A percentile compares a stretch with the other conserved stretches of the same genome.
phyloP scores from a whole-genome alignment of 2,797 vertebrate species.

The Poeciliopsis gracilis region DNA sequence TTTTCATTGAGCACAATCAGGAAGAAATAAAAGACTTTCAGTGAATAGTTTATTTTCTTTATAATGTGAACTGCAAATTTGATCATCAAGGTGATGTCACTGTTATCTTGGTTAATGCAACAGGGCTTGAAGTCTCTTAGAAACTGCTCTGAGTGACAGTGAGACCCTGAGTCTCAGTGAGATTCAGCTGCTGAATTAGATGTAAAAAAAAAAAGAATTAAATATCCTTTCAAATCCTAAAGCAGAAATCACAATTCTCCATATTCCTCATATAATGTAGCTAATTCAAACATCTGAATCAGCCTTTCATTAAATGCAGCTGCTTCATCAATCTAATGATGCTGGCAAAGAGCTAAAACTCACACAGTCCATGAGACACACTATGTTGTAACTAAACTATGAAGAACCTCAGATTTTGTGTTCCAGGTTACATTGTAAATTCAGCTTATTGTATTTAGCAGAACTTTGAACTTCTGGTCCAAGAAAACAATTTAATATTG shows the following conservation, averaged over 20 bases:
- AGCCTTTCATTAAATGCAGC: neutral
- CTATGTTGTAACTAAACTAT: neutral
- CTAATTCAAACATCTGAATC: neutral
- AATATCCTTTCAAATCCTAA: neutral
- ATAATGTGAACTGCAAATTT: neutral
- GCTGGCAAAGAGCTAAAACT: neutral
- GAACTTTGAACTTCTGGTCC: neutral
- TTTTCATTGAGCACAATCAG: conserved; percentile 50
- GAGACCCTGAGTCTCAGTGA: neutral
- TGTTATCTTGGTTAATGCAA: neutral
- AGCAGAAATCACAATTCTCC: neutral
- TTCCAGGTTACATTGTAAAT: neutral
- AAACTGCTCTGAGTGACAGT: neutral
- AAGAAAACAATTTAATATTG: neutral
- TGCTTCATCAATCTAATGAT: neutral
- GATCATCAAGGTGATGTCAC: neutral
- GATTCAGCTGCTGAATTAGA: neutral
- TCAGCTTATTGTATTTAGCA: neutral
- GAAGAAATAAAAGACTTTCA: conserved; percentile 64
- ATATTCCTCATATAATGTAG: neutral
- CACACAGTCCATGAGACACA: neutral
- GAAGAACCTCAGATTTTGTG: neutral
- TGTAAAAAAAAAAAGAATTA: neutral
- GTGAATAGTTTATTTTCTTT: neutral
- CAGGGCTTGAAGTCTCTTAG: neutral